phyloP scores from a whole-genome alignment of 1,140 invertebrate species.

The Anastatus disparis region DNA sequence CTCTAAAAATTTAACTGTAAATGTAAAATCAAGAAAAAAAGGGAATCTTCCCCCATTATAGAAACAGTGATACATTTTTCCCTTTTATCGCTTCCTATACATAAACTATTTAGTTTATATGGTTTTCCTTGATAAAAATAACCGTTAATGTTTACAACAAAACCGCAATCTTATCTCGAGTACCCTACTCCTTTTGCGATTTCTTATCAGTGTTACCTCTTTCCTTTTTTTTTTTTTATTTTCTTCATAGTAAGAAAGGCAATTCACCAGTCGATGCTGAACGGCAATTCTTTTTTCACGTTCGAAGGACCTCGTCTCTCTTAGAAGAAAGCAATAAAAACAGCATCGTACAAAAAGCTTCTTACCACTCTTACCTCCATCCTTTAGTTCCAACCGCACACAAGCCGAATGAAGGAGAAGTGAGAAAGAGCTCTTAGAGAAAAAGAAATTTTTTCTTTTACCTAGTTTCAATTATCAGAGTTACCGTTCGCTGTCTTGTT shows the following conservation, averaged over 20 bases:
- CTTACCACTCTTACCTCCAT: not conserved
- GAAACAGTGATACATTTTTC: not conserved
- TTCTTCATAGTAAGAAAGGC: no score
- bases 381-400: not conserved
- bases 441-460: constrained; percentile 21
- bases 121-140: constrained; percentile 2
- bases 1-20: no score
- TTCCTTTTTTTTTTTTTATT: no score
- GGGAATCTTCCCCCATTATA: no score
- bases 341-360: constrained; percentile 2
- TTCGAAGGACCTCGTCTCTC: not conserved
- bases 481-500: not conserved
- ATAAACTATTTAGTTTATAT: not conserved
- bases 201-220: no score
- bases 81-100: not conserved
- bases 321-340: constrained; percentile 25
- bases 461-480: constrained; percentile 7
- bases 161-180: constrained; percentile 15
- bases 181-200: no score
- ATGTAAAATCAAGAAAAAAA: no score
- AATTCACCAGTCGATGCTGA: constrained; percentile 25
- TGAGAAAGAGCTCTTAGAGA: not conserved
- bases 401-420: not conserved
- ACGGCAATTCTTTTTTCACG: constrained; percentile 16
- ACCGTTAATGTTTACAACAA: constrained; percentile 16